phyloP scores from a whole-genome alignment of 2,888 invertebrate genomes.

The Heliothis peltigera region DNA sequence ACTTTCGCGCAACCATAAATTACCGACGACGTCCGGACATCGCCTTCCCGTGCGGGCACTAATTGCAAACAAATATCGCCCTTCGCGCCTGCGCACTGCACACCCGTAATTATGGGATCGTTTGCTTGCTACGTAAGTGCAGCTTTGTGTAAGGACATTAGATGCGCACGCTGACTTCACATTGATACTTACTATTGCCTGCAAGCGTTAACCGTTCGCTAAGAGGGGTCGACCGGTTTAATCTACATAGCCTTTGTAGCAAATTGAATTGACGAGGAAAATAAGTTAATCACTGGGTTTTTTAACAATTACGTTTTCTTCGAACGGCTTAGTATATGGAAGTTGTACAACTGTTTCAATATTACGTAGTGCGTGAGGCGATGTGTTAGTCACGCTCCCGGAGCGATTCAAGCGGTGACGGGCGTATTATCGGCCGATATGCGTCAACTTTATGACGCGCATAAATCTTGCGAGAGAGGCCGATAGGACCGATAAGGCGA shows the following conservation, averaged over 20 bases:
- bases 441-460: constrained; percentile 74
- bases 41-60: constrained; percentile 79
- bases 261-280: constrained; percentile 55
- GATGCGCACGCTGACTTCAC: constrained; percentile 59
- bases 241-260: constrained; percentile 55
- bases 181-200: constrained; percentile 63
- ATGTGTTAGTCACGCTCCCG: constrained; percentile 63
- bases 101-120: constrained; percentile 76
- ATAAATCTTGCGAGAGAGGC: constrained; percentile 70
- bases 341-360: constrained; percentile 26
- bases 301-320: constrained; percentile 40
- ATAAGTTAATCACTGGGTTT: constrained; percentile 42
- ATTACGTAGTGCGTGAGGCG: constrained; percentile 40
- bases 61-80: constrained; percentile 85
- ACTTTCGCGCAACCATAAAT: constrained; percentile 78
- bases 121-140: constrained; percentile 69
- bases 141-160: constrained; percentile 72
- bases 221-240: constrained; percentile 58
- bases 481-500: constrained; percentile 64
- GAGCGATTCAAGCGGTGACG: constrained; percentile 54
- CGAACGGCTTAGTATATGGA: constrained; percentile 20
- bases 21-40: constrained; percentile 75
- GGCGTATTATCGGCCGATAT: constrained; percentile 67
- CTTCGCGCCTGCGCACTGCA: constrained; percentile 73
- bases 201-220: constrained; percentile 68